Base-by-base conservation (phyloP, 2,888 invertebrate genomes). In the Callyntrura guangdongensis region DNA sequence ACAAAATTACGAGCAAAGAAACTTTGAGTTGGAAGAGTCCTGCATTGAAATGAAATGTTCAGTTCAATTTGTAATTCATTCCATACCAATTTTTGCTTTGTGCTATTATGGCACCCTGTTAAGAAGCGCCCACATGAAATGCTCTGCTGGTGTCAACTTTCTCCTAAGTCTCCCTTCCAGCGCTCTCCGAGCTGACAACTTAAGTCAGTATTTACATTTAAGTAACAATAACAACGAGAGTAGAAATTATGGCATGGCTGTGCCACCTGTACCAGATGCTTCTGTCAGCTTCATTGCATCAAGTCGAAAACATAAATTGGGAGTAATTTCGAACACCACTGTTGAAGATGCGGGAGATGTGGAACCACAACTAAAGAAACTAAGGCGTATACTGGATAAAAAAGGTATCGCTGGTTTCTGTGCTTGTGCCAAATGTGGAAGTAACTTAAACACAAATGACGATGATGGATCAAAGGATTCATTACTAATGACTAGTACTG, bases 41-140 rank as follows among this genome's bases (percentile, higher is more conserved):
- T 95, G 95, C 87, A 95, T 95, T 89, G 96, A 96, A 93, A 94
- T 96, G 74, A 94, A 95, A 83, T 95, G 95, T 77, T 95, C 96
- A 90, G 94, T 97, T 82, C 95, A 96, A 85, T 95, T 96, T 93
- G 95, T 97, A 86, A 96, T 96, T 94, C 96, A 95, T 92, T 96
- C 96, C 8, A 96, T 97, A 92, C 97, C 97, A 0, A 96, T 96
- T 0, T 95, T 97, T 85, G 95, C 96, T 94, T 95, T 96, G 27
- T 97, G 96, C 96, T 96, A 96, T 93, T 95, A 96, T 27, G 92
- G 93, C 87, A 83, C 92, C 14, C 79, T 92, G 14, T 49, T 92
- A 61, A 85, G 89, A 88, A 89, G 59, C 53, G 85, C 89, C 49
- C 88, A 86, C 64, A 77, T 49, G 56, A 84, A 77, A 69, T 56